These are phyloP conservation scores for Promerops cafer DNA, from an alignment of 2,113 vertebrate genomes.

Conservation along the genomic window DNA sequence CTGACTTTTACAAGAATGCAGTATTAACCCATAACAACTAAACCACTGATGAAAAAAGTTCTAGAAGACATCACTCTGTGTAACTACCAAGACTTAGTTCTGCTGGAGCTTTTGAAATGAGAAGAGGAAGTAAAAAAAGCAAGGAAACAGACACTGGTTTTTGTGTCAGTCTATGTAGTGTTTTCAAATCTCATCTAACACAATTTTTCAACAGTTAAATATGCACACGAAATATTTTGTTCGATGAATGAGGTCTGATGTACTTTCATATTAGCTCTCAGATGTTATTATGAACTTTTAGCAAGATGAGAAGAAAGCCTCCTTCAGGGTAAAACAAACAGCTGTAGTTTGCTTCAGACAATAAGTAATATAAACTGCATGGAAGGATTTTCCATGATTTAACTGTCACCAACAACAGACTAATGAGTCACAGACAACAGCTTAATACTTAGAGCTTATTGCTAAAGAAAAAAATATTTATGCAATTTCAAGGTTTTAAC, in stretches of 20 bases:
- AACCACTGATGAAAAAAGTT: neutral
- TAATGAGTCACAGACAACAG: conserved; percentile 5
- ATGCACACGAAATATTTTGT: rapidly evolving
- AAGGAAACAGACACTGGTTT: neutral
- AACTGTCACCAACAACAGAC: neutral
- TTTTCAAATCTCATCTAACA: neutral
- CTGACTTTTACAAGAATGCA: neutral
- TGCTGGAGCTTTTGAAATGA: neutral
- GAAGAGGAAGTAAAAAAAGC: neutral
- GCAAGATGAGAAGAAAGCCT: neutral
- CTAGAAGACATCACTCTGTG: neutral
- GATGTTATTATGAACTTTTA: neutral
- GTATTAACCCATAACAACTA: neutral
- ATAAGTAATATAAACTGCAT: neutral
- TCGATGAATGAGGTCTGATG: neutral
- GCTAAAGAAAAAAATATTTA: neutral
- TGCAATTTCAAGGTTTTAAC: neutral
- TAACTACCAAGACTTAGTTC: neutral
- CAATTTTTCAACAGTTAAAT: neutral
- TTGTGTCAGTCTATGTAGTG: neutral
- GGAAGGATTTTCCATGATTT: conserved; percentile 11
- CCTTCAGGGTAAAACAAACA: conserved; percentile 17
- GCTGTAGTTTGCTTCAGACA: neutral
- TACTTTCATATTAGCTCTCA: neutral
- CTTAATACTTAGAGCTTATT: neutral